Conservation (phyloP, 2,113 vertebrate species). For the Cephalopterus ornatus region DNA sequence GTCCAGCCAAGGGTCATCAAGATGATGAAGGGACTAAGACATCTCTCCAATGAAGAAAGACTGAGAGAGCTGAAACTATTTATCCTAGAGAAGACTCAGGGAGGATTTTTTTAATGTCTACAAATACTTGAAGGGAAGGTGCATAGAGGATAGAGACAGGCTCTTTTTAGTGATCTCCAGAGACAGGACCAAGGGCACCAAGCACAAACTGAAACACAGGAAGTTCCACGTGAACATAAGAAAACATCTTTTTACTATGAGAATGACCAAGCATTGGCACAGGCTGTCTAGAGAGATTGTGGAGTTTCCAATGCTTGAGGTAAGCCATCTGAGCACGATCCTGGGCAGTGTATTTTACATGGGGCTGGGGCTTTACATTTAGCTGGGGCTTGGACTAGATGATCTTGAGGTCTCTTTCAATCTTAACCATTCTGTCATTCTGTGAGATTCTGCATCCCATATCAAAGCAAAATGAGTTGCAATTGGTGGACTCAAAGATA, state of each 20-base stretch:
- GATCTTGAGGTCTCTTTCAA: neutral
- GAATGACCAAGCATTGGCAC: neutral
- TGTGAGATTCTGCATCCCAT: neutral
- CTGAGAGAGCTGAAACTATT: neutral
- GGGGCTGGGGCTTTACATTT: neutral
- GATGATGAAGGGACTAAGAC: neutral
- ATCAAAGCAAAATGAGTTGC: neutral
- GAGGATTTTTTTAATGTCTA: neutral
- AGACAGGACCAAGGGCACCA: neutral
- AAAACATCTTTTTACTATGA: neutral
- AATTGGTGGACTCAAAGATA: neutral
- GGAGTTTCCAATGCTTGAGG: neutral
- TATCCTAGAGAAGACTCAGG: neutral
- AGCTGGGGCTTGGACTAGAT: neutral
- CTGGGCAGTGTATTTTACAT: neutral
- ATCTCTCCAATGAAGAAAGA: neutral
- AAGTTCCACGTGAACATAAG: neutral
- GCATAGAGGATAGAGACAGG: neutral
- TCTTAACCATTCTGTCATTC: neutral
- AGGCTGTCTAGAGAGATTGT: neutral
- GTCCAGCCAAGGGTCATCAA: neutral
- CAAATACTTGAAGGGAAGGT: neutral
- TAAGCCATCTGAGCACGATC: neutral
- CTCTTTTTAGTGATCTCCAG: neutral
- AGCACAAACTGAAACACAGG: neutral